Conservation (phyloP, 2,888 invertebrate genomes). For the Andrena chrysosceles region DNA sequence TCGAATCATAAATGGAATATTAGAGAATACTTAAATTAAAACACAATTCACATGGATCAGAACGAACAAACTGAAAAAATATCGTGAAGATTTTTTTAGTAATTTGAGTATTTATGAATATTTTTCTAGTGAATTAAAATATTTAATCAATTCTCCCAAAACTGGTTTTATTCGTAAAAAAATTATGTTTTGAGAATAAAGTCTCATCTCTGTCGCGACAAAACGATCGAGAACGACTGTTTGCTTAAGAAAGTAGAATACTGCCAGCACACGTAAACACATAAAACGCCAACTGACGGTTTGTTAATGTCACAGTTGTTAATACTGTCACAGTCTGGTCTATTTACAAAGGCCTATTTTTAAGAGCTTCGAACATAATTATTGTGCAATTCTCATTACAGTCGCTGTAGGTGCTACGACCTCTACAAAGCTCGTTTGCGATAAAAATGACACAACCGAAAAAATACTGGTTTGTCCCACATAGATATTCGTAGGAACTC, state of each 20-base stretch:
- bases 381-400: conserved; percentile 15
- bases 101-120: background rate
- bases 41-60: no score
- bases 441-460: conserved; percentile 2
- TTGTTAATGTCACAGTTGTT: conserved; percentile 48
- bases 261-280: conserved; percentile 17
- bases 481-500: background rate
- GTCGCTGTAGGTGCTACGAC: conserved; percentile 8
- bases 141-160: background rate
- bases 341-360: conserved; percentile 43
- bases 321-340: conserved; percentile 6
- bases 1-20: no score
- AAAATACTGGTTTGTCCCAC: background rate
- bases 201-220: background rate
- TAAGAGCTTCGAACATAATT: conserved; percentile 40
- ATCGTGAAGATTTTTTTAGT: no score
- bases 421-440: background rate
- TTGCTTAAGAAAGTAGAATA: conserved; percentile 11
- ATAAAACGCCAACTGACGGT: conserved; percentile 26
- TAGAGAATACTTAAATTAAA: no score
- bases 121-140: background rate
- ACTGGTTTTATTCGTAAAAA: background rate
- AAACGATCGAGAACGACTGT: background rate
- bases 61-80: no score
- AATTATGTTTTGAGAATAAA: background rate